These are phyloP conservation scores for Amphiura filiformis DNA, from an alignment of 35 echinoderm and acorn worm genomes.

Conservation along the genomic window DNA sequence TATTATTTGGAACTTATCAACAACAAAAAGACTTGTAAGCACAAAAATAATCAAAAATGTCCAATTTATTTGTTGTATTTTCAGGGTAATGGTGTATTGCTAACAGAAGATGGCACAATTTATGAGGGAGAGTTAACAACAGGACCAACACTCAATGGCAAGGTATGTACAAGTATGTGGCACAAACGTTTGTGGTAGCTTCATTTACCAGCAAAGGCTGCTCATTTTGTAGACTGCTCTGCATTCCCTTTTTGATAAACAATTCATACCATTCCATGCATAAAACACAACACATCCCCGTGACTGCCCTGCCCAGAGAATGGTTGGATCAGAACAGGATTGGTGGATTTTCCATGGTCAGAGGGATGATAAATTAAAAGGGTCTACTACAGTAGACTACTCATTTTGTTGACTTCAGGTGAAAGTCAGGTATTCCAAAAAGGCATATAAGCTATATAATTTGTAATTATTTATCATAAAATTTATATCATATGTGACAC, in stretches of 20 bases:
- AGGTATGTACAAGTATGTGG: constrained; percentile 41
- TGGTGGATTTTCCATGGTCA: too few relatives aligned
- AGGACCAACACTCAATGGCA: constrained; percentile 95
- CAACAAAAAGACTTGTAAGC: too few relatives aligned
- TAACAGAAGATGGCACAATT: constrained; percentile 95
- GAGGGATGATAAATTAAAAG: too few relatives aligned
- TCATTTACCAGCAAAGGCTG: neutral
- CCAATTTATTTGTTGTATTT: too few relatives aligned
- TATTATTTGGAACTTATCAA: too few relatives aligned
- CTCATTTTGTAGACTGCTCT: neutral
- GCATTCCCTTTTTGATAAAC: too few relatives aligned
- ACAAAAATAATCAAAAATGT: too few relatives aligned
- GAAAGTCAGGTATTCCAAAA: neutral
- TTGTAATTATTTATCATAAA: too few relatives aligned
- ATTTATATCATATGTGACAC: too few relatives aligned
- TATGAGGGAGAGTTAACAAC: constrained; percentile 91
- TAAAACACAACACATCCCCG: too few relatives aligned
- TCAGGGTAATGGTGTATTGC: constrained; percentile 73
- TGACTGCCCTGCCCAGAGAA: neutral
- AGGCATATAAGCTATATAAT: too few relatives aligned
- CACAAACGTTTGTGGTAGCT: neutral
- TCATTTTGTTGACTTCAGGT: neutral
- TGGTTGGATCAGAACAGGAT: neutral
- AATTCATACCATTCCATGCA: neutral
- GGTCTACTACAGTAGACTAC: too few relatives aligned